Conservation (phyloP, 2,113 vertebrate genomes). For the Glaucidium brasilianum region DNA sequence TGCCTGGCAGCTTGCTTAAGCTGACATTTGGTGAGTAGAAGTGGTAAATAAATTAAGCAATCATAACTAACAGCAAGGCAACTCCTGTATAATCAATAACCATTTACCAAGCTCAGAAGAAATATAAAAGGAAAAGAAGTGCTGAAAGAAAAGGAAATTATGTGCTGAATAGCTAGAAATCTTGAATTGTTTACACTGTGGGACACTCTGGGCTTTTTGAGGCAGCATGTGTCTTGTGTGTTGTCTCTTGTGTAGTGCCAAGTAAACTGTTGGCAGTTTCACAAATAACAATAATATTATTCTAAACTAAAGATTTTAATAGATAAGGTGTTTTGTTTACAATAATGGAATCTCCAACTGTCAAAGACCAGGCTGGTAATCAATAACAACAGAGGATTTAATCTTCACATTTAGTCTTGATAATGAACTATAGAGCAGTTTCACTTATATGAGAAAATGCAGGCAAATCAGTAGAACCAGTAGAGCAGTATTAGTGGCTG, state of each 20-base stretch:
- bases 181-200: not conserved
- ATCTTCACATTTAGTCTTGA: not conserved
- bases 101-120: not conserved
- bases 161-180: not conserved
- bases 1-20: not conserved
- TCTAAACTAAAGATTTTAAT: not conserved
- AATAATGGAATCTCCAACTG: not conserved
- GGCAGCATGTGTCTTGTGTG: not conserved
- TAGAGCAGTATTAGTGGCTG: not conserved
- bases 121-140: not conserved
- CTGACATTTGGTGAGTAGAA: not conserved
- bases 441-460: not conserved
- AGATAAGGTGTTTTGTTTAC: not conserved
- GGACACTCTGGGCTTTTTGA: not conserved
- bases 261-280: not conserved
- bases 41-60: not conserved
- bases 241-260: not conserved
- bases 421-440: not conserved
- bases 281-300: not conserved
- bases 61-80: not conserved
- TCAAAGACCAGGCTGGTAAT: not conserved
- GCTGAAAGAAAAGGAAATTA: not conserved
- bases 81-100: not conserved
- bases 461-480: not conserved
- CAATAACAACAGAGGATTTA: not conserved